A percentile compares a stretch with the other conserved stretches of the same genome.
Conservation (phyloP, 2,113 vertebrate species). For the Thunnus maccoyii region DNA sequence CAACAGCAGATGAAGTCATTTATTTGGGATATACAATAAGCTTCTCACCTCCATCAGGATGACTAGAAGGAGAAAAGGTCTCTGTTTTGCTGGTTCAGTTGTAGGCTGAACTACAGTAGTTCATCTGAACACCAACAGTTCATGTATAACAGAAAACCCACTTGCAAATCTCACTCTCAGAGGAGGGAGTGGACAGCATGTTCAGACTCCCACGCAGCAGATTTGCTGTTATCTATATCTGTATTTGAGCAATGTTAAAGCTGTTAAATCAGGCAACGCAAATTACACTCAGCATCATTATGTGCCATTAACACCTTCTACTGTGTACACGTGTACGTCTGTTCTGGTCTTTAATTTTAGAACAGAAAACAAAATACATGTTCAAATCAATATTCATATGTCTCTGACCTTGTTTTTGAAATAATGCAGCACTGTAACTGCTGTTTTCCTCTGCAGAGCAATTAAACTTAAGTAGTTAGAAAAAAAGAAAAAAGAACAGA, state of each 20-base stretch:
- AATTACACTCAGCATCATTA: slow-evolving; percentile 39
- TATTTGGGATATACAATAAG: slow-evolving; percentile 30
- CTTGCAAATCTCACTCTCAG: slow-evolving; percentile 30
- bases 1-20: neutral
- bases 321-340: slow-evolving; percentile 2
- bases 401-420: slow-evolving; percentile 38
- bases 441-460: slow-evolving; percentile 25
- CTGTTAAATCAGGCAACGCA: slow-evolving; percentile 34
- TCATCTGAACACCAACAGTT: slow-evolving; percentile 36
- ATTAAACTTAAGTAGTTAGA: slow-evolving; percentile 1
- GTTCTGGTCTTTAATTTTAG: slow-evolving; percentile 10
- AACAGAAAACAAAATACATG: neutral
- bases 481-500: slow-evolving; percentile 20
- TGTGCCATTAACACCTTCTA: slow-evolving; percentile 4
- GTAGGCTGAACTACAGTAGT: slow-evolving; percentile 33
- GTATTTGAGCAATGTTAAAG: slow-evolving; percentile 32
- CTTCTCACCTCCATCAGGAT: slow-evolving; percentile 28
- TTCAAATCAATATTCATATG: slow-evolving; percentile 25
- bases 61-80: neutral
- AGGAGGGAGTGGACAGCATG: slow-evolving; percentile 45
- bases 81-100: slow-evolving; percentile 3
- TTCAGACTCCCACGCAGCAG: slow-evolving; percentile 78
- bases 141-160: slow-evolving; percentile 44
- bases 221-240: slow-evolving; percentile 66
- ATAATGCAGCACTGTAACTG: neutral